Evolutionary conservation across 1,140 invertebrate genomes (phyloP), one percentile per base, ranked within the genome.

Genomic region (Danaus melanippus): DNA sequence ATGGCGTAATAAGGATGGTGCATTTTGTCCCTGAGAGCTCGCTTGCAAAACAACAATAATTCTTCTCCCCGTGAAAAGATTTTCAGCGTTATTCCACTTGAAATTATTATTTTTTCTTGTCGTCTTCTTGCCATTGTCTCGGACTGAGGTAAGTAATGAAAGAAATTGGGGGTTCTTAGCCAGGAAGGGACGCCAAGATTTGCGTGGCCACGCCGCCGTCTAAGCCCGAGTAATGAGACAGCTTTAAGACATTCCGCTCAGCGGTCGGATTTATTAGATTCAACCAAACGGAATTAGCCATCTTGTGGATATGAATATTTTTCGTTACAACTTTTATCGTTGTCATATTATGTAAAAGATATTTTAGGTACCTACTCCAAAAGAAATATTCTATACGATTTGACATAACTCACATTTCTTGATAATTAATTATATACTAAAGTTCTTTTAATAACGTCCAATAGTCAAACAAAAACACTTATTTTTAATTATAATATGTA

Each of bases 1-100:
- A 86, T 83, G 56, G 75, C 69, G 74, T 85, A 86, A 86, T 81
- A 83, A 86, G 80, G 74, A 83, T 72, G 76, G 79, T 84, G 83
- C 83, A 86, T 80, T 84, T 78, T 80, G 83, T 84, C 83, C 80
- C 81, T 81, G 73, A 79, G 80, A 79, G 74, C 74, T 78, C 76
- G 79, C 77, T 83, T 84, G 81, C 81, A 86, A 84, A 86, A 86
- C 79, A 86, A 86, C 83, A 84, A 84, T 86, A 84, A 82, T 84
- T 86, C 81, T 80, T 82, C 70, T 78, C 80, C 71, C 83, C 71
- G 71, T 86, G 83, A 86, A 86, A 86, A 86, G 83, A 84, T 86
- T 86, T 85, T 83, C 81, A 86, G 78, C 81, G 79, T 83, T 86
- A 86, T 83, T 86, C 81, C 81, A 86, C 83, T 86, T 86, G 81